phyloP scores from a whole-genome alignment of 2,888 invertebrate species.

The Palloptera scutellata region DNA sequence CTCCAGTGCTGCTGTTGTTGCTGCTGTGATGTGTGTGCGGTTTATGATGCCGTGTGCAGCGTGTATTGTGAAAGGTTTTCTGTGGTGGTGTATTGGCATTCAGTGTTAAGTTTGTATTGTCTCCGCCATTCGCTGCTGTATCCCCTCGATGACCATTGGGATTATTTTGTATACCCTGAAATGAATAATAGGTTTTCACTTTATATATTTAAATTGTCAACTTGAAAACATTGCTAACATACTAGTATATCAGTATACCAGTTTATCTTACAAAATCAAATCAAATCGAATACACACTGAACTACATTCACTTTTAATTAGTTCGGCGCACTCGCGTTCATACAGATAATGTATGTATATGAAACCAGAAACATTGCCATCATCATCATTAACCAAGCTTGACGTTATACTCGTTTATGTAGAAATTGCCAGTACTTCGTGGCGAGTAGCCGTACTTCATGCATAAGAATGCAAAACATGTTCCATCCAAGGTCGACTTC shows the following conservation, averaged over 20 bases:
- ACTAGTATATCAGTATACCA: no score
- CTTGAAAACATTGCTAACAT: no score
- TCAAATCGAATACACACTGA: background rate
- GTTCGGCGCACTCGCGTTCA: no score
- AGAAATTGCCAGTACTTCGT: no score
- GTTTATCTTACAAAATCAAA: no score
- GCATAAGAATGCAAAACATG: constrained; percentile 19
- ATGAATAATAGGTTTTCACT: constrained; percentile 15
- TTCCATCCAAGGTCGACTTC: constrained; percentile 28
- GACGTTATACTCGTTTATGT: no score
- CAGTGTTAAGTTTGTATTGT: constrained; percentile 33
- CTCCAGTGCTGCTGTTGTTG: constrained; percentile 1
- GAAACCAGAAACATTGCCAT: no score
- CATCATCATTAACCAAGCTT: no score
- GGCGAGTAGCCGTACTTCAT: no score
- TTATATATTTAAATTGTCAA: no score
- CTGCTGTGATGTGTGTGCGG: constrained; percentile 48
- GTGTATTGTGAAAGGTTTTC: constrained; percentile 61
- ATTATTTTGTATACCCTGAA: constrained; percentile 44
- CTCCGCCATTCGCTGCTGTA: constrained; percentile 29
- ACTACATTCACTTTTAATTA: constrained; percentile 1
- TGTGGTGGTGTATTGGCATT: constrained; percentile 42
- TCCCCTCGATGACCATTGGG: constrained; percentile 42
- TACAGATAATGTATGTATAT: no score
- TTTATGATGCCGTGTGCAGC: constrained; percentile 61